A percentile compares a stretch with the other conserved stretches of the same genome.
phyloP scores from a whole-genome alignment of 2,888 invertebrate species.

The Parapristionchus giblindavisi region DNA sequence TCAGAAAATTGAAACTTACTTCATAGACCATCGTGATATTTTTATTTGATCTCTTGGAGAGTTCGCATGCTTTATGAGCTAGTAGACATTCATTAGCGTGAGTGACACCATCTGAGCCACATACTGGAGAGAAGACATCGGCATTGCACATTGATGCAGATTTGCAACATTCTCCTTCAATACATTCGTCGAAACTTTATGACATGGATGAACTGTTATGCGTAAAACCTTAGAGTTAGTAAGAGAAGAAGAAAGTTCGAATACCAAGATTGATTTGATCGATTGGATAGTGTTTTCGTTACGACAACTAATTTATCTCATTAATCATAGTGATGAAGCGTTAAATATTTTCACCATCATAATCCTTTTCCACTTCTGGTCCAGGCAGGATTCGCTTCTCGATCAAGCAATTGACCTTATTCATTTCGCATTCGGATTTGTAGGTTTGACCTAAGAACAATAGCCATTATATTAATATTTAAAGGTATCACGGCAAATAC shows the following conservation, averaged over 20 bases:
- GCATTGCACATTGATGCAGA: background rate
- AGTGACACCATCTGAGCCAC: constrained; percentile 7
- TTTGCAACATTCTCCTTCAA: constrained; percentile 11
- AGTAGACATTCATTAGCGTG: constrained; percentile 5
- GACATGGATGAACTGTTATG: too few species aligned
- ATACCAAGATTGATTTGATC: too few species aligned
- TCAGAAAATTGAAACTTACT: too few species aligned
- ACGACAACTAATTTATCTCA: too few species aligned
- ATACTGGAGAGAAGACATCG: background rate
- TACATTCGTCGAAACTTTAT: too few species aligned
- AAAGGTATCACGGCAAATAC: too few species aligned
- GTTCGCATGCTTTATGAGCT: background rate
- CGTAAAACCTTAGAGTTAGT: too few species aligned
- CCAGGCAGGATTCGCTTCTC: background rate
- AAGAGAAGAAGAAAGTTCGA: too few species aligned
- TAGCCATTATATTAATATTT: too few species aligned
- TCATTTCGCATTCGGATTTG: background rate
- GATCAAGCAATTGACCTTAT: background rate
- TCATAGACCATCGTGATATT: background rate
- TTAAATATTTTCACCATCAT: background rate
- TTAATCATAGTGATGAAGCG: too few species aligned
- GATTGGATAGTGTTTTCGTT: too few species aligned
- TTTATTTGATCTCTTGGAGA: too few species aligned
- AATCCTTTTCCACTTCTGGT: background rate
- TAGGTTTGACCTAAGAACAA: background rate